phyloP scores from a whole-genome alignment of 2,113 vertebrate species.

The Numida meleagris region DNA sequence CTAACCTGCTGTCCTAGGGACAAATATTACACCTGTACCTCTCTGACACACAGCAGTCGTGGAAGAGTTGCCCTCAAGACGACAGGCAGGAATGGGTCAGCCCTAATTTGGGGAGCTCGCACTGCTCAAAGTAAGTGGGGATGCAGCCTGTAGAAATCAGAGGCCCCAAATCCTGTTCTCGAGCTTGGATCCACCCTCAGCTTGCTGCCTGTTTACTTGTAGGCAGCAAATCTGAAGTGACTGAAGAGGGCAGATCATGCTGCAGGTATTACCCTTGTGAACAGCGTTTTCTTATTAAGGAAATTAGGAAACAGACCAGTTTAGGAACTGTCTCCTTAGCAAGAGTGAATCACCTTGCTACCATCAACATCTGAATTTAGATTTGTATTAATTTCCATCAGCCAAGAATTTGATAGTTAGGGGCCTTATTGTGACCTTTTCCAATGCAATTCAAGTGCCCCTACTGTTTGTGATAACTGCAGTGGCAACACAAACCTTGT shows the following conservation, averaged over 20 bases:
- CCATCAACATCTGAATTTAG: not conserved
- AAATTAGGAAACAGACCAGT: not conserved
- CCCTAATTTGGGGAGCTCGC: constrained; percentile 25
- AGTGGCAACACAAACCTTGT: not conserved
- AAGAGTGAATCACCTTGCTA: not conserved
- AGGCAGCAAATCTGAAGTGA: not conserved
- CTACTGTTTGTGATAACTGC: not conserved
- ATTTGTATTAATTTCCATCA: not conserved
- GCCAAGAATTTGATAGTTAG: not conserved
- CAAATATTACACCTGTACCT: not conserved
- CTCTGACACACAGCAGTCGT: not conserved
- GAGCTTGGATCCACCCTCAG: not conserved
- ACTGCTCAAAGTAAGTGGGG: not conserved
- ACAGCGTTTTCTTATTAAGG: not conserved
- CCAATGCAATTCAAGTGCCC: not conserved
- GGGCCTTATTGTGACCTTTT: not conserved
- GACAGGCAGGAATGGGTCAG: constrained; percentile 49
- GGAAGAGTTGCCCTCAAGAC: constrained; percentile 1
- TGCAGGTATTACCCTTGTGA: not conserved
- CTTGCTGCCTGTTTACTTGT: not conserved
- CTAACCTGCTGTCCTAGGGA: constrained; percentile 54
- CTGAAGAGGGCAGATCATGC: not conserved
- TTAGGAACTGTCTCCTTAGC: not conserved
- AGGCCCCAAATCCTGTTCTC: constrained; percentile 1
- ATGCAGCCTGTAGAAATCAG: constrained; percentile 10